Conservation (phyloP, 2,797 vertebrate genomes). For the Helarctos malayanus region DNA sequence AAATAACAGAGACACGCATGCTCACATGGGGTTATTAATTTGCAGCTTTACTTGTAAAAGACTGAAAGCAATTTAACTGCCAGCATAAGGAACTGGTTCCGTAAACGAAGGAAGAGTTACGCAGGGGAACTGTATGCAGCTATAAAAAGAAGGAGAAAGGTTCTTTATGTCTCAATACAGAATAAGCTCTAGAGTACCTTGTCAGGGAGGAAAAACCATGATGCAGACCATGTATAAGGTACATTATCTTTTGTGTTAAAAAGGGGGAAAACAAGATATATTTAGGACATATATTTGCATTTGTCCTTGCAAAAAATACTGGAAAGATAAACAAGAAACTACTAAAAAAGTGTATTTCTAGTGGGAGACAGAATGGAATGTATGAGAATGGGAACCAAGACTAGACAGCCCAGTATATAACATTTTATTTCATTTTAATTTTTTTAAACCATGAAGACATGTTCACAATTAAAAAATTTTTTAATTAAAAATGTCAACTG, state of each 20-base stretch:
- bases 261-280: background rate
- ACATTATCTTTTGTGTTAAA: background rate
- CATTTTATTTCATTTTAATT: background rate
- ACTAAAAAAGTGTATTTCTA: constrained; percentile 14
- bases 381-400: background rate
- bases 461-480: background rate
- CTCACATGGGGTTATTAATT: background rate
- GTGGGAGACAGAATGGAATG: background rate
- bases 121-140: background rate
- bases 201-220: background rate
- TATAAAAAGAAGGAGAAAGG: background rate
- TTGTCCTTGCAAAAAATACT: background rate
- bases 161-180: background rate
- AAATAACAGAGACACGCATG: background rate
- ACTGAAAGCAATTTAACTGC: background rate
- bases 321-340: background rate
- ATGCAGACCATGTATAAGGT: background rate
- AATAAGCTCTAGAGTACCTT: background rate
- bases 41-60: background rate
- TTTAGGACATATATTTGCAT: background rate
- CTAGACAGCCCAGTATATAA: background rate
- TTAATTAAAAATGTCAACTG: background rate
- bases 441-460: background rate
- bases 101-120: background rate
- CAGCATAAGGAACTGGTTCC: background rate